These are phyloP conservation scores for Spea multiplicata DNA, from an alignment of 2,113 vertebrate species.

Conservation along the genomic window DNA sequence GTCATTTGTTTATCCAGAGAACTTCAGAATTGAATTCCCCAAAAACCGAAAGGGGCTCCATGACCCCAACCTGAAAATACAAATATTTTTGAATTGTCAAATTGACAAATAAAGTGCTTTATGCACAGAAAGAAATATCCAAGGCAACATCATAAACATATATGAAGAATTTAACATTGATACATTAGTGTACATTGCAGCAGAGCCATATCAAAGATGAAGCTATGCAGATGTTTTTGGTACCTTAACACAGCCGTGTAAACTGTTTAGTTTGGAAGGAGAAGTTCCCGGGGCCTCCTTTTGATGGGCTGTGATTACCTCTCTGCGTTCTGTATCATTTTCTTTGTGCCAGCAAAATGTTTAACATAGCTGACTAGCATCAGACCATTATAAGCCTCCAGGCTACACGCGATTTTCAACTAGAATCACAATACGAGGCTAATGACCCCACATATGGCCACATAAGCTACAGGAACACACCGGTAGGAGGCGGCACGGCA, in stretches of 20 bases:
- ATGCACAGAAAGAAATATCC: conserved; percentile 44
- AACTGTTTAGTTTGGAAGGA: conserved; percentile 58
- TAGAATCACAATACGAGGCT: conserved; percentile 47
- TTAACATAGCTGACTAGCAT: conserved; percentile 43
- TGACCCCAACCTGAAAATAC: conserved; percentile 57
- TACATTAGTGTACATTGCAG: conserved; percentile 52
- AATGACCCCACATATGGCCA: no score
- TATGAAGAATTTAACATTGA: conserved; percentile 53
- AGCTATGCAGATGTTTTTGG: conserved; percentile 53
- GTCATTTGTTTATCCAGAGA: no score
- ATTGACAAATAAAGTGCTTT: conserved; percentile 59
- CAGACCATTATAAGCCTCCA: conserved; percentile 4
- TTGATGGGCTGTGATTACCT: conserved; percentile 47
- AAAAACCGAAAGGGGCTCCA: no score
- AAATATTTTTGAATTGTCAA: conserved; percentile 60
- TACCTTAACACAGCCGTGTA: conserved; percentile 53
- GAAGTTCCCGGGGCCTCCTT: conserved; percentile 50
- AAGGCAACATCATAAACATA: conserved; percentile 60
- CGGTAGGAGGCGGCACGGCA: no score
- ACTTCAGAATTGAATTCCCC: no score
- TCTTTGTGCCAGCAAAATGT: conserved; percentile 46
- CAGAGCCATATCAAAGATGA: conserved; percentile 45
- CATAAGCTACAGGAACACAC: no score
- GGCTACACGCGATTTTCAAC: conserved; percentile 12
- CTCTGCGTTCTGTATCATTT: conserved; percentile 45